These are phyloP conservation scores for Pygathrix nemaeus DNA, from an alignment of 2,113 vertebrate species.

Conservation along the genomic window DNA sequence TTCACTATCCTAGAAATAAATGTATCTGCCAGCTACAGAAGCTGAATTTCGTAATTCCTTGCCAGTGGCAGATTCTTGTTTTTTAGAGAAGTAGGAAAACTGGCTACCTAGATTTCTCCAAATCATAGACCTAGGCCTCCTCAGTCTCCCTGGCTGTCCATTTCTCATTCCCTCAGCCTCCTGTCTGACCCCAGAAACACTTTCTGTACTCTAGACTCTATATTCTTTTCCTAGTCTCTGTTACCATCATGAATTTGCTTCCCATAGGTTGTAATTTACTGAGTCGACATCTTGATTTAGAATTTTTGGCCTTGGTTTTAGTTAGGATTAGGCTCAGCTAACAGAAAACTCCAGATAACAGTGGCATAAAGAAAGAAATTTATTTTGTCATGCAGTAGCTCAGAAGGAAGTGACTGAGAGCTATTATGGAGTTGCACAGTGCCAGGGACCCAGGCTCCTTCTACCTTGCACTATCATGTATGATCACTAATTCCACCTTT, in stretches of 20 bases:
- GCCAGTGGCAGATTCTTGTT: background rate
- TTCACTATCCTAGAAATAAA: background rate
- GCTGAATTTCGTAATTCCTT: background rate
- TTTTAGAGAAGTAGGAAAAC: background rate
- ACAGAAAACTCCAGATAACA: slow-evolving; percentile 11
- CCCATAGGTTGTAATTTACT: background rate
- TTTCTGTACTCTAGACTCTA: background rate
- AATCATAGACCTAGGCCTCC: background rate
- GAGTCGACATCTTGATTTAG: background rate
- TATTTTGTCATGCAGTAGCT: background rate
- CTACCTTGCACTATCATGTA: background rate
- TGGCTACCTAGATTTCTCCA: background rate
- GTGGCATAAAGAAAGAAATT: background rate
- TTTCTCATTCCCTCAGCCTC: background rate
- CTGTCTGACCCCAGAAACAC: background rate
- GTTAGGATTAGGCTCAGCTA: background rate
- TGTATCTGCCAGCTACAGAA: background rate
- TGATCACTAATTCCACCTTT: background rate
- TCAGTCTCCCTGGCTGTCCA: background rate
- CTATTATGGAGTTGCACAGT: background rate
- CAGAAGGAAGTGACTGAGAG: background rate
- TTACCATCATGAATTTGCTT: background rate
- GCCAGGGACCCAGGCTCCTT: background rate
- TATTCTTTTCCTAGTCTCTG: background rate
- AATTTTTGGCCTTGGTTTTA: background rate